phyloP scores from a whole-genome alignment of 2,113 vertebrate genomes.

The Gulo gulo region DNA sequence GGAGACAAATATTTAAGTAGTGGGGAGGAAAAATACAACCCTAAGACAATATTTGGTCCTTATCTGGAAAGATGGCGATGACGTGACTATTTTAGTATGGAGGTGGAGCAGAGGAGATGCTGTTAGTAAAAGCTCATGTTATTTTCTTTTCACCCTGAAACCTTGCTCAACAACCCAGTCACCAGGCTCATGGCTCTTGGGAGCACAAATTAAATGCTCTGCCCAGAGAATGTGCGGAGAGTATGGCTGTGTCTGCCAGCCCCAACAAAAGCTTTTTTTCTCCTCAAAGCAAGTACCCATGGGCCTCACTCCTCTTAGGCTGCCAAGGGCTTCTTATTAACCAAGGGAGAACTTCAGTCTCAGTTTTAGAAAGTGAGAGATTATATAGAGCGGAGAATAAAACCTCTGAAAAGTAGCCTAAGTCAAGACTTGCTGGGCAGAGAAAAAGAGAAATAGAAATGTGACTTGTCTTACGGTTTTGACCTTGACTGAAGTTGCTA shows the following conservation, averaged over 20 bases:
- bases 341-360: not conserved
- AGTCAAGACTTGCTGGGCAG: rapidly evolving
- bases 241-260: not conserved
- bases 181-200: not conserved
- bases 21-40: not conserved
- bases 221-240: not conserved
- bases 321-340: not conserved
- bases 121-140: not conserved
- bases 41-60: not conserved
- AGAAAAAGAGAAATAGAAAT: not conserved
- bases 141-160: not conserved
- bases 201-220: not conserved
- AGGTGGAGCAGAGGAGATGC: not conserved
- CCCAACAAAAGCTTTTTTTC: not conserved
- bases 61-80: not conserved
- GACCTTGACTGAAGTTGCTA: not conserved
- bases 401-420: not conserved
- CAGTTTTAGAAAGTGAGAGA: not conserved
- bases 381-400: not conserved
- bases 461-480: not conserved
- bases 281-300: not conserved
- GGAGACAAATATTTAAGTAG: not conserved
- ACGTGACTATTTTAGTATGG: not conserved
- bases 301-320: not conserved
- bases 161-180: not conserved